Evolutionary conservation across 2,888 invertebrate species (phyloP).

Genomic region (Petrolisthes manimaculis): DNA sequence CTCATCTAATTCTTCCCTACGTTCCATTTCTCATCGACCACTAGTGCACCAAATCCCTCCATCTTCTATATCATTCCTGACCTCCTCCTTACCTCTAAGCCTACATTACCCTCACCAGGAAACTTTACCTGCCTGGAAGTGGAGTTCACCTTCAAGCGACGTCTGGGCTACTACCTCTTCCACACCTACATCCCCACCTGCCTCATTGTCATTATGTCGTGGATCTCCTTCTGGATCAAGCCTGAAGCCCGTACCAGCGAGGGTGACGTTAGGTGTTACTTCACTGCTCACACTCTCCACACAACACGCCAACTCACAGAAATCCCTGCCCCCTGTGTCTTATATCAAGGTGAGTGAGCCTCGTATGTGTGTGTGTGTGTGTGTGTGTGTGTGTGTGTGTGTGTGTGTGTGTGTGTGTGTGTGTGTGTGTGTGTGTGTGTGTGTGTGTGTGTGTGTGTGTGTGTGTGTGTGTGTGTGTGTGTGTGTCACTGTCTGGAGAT

Average conservation of each 20-base stretch:
- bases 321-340: constrained; percentile 66
- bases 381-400: too few species aligned
- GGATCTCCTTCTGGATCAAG: constrained; percentile 70
- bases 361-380: too few species aligned
- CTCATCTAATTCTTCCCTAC: background rate
- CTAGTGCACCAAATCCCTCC: background rate
- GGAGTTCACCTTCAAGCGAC: constrained; percentile 87
- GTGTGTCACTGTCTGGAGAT: background rate
- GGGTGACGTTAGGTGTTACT: constrained; percentile 67
- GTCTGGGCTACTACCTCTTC: constrained; percentile 91
- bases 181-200: constrained; percentile 95
- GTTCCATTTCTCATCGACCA: background rate
- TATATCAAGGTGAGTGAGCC: constrained; percentile 66
- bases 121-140: constrained; percentile 94
- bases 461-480: constrained; percentile 1
- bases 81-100: too few species aligned
- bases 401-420: too few species aligned
- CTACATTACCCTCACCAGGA: constrained; percentile 73
- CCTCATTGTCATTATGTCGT: constrained; percentile 92
- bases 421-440: too few species aligned
- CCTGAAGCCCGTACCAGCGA: constrained; percentile 67
- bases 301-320: constrained; percentile 66
- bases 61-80: background rate
- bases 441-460: too few species aligned
- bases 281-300: constrained; percentile 67